These are phyloP conservation scores for Caretta caretta DNA, from an alignment of 2,113 vertebrate species.

Conservation along the genomic window DNA sequence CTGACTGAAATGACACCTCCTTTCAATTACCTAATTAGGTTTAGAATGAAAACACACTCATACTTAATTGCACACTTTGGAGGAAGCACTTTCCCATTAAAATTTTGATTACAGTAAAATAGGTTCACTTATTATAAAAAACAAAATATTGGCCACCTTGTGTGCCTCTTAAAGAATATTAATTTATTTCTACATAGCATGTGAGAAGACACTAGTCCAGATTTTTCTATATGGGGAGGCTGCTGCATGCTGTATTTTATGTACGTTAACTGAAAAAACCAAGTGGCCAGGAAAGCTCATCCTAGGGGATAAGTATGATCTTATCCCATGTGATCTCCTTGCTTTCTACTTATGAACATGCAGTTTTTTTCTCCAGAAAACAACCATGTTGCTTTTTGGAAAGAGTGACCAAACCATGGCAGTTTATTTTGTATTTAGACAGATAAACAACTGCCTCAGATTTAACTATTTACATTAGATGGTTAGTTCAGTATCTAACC, in stretches of 20 bases:
- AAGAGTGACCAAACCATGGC: background rate
- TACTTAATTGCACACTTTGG: background rate
- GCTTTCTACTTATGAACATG: background rate
- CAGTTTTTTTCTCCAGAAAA: background rate
- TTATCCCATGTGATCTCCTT: background rate
- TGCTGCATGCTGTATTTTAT: background rate
- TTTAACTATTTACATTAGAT: background rate
- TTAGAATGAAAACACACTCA: background rate
- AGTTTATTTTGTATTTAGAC: background rate
- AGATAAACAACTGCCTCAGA: background rate
- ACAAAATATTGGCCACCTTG: background rate
- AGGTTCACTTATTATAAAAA: background rate
- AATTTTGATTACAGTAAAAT: background rate
- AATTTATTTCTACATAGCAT: background rate
- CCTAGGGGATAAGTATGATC: background rate
- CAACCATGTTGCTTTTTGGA: background rate
- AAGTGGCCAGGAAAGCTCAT: background rate
- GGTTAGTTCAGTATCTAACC: conserved; percentile 2
- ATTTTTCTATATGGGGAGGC: background rate
- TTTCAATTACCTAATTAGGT: background rate
- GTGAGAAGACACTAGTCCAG: background rate
- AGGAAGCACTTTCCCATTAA: background rate
- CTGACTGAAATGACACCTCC: background rate
- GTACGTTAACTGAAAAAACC: background rate
- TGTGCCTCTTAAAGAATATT: background rate